These are phyloP conservation scores for Lucilia cuprina DNA, from an alignment of 1,140 invertebrate genomes.

Conservation along the genomic window DNA sequence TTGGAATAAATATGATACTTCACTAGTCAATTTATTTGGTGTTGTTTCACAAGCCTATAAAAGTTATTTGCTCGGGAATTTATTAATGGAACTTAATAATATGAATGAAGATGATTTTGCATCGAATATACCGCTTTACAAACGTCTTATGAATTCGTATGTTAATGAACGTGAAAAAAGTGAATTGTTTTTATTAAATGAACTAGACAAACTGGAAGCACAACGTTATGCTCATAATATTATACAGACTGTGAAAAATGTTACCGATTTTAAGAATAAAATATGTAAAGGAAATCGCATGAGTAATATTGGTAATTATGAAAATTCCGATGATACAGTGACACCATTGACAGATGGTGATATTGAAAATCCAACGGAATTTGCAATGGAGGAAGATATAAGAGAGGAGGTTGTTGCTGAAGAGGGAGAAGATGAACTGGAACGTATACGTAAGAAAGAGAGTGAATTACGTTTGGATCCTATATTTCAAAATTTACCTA, in stretches of 20 bases:
- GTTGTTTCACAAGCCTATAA: constrained; percentile 54
- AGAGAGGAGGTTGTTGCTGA: background rate
- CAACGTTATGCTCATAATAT: constrained; percentile 48
- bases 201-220: constrained; percentile 49
- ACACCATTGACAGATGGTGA: constrained; percentile 38
- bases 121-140: constrained; percentile 44
- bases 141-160: constrained; percentile 49
- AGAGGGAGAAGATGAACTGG: constrained; percentile 21
- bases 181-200: constrained; percentile 49
- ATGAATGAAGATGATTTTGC: constrained; percentile 55
- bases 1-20: constrained; percentile 47
- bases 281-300: constrained; percentile 58
- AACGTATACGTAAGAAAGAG: constrained; percentile 43
- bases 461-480: constrained; percentile 53
- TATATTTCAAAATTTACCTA: constrained; percentile 56
- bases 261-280: constrained; percentile 52
- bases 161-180: constrained; percentile 52
- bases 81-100: constrained; percentile 52
- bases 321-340: constrained; percentile 43
- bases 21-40: constrained; percentile 48
- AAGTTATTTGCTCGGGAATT: constrained; percentile 56
- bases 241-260: constrained; percentile 45
- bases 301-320: constrained; percentile 58
- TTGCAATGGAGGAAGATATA: background rate
- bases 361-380: constrained; percentile 16